Conservation (phyloP, 2,888 invertebrate species). For the Sesia bembeciformis region DNA sequence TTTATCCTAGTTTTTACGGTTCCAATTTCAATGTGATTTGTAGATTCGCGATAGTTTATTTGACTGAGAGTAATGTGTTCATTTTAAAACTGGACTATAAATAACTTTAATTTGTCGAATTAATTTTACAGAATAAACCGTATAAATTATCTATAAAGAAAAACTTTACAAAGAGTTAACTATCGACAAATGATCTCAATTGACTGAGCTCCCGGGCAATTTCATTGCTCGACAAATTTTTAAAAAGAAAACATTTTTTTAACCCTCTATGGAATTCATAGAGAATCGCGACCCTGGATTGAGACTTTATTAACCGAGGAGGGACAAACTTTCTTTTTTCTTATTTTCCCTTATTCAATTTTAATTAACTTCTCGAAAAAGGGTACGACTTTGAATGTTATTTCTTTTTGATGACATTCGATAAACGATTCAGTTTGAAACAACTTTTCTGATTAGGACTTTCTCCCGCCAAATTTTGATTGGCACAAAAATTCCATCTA, state of each 20-base stretch:
- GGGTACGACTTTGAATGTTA: constrained; percentile 43
- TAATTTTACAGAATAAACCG: no score
- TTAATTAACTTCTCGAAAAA: constrained; percentile 56
- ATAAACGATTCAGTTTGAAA: constrained; percentile 56
- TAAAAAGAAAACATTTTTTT: not conserved
- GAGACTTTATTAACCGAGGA: constrained; percentile 7
- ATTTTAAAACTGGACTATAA: no score
- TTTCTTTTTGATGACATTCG: constrained; percentile 68
- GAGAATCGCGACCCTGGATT: not conserved
- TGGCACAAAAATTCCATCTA: constrained; percentile 28
- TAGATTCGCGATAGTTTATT: no score
- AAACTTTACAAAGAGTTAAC: no score
- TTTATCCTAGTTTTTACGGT: no score
- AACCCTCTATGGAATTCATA: not conserved
- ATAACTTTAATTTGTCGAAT: no score
- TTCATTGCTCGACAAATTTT: no score
- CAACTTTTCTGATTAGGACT: constrained; percentile 44
- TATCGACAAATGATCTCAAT: no score
- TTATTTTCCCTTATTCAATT: constrained; percentile 30
- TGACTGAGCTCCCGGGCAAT: no score
- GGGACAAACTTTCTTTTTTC: constrained; percentile 19
- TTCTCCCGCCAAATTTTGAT: constrained; percentile 31
- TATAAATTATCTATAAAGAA: no score
- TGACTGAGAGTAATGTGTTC: no score
- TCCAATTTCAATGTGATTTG: no score